Evolutionary conservation across 2,113 vertebrate species (phyloP).

Genomic region (Micromys minutus): DNA sequence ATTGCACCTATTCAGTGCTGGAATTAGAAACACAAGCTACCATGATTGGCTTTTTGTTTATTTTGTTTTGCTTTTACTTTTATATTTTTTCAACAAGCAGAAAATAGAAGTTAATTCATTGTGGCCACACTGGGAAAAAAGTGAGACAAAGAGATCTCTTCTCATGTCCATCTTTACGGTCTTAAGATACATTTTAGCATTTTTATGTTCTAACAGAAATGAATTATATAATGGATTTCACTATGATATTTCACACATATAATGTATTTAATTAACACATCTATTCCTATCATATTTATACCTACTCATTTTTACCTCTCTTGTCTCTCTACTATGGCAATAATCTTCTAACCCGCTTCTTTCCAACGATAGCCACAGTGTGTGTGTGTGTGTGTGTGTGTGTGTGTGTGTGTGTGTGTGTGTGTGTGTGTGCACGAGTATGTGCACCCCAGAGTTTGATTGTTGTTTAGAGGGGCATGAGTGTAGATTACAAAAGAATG

Average conservation of each 20-base stretch:
- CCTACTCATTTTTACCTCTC: neutral
- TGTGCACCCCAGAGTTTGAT: no score
- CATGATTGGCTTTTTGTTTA: neutral
- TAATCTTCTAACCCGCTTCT: neutral
- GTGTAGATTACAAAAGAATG: neutral
- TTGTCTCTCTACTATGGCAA: neutral
- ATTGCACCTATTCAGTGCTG: no score
- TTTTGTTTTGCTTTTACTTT: neutral
- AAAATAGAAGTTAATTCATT: neutral
- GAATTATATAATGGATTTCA: neutral
- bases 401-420: neutral
- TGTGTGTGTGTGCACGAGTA: neutral
- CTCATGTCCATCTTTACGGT: neutral
- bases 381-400: neutral
- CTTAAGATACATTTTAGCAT: neutral
- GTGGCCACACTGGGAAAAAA: neutral
- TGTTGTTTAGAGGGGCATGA: neutral
- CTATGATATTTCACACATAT: neutral
- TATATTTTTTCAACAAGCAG: neutral
- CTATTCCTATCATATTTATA: neutral
- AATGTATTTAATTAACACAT: neutral
- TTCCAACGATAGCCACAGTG: no score
- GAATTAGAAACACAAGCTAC: neutral
- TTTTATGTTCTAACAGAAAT: neutral
- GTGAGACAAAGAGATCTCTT: neutral